These are phyloP conservation scores for Hydriomena furcata DNA, from an alignment of 2,888 invertebrate genomes.

Conservation along the genomic window DNA sequence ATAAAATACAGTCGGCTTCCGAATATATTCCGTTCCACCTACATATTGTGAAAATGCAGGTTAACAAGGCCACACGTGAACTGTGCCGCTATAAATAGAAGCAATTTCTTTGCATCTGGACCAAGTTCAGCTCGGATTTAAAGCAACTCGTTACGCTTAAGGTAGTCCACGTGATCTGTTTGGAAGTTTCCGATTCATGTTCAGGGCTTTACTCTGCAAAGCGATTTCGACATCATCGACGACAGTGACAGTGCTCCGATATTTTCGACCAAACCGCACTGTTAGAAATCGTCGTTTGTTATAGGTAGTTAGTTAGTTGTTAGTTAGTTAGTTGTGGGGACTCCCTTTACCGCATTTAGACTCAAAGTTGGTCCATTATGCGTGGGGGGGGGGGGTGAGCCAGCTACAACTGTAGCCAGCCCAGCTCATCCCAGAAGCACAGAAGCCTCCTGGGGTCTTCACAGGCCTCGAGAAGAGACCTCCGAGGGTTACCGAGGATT, in stretches of 20 bases:
- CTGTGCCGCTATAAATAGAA: conserved; percentile 31
- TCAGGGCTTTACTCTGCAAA: not conserved
- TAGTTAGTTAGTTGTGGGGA: too few species aligned
- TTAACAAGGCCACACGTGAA: conserved; percentile 38
- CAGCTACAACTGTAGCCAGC: too few species aligned
- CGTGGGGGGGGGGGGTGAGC: too few species aligned
- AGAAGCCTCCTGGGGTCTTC: too few species aligned
- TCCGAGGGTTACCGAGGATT: too few species aligned
- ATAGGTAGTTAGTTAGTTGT: too few species aligned
- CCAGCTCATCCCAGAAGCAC: too few species aligned
- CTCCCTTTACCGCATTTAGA: not conserved
- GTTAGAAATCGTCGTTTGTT: too few species aligned
- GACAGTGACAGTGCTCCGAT: too few species aligned
- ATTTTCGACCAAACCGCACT: too few species aligned
- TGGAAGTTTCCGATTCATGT: conserved; percentile 4
- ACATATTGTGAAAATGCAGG: conserved; percentile 32
- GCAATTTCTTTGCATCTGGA: conserved; percentile 39
- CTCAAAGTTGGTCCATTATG: not conserved
- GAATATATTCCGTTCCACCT: conserved; percentile 16
- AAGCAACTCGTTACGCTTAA: conserved; percentile 23
- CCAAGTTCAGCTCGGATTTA: conserved; percentile 33
- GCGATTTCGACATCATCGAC: too few species aligned
- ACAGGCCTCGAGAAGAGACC: too few species aligned
- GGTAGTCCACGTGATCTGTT: conserved; percentile 16
- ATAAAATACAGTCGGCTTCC: conserved; percentile 9